These are phyloP conservation scores for Hyperopisus bebe DNA, from an alignment of 2,113 vertebrate genomes.

Conservation along the genomic window DNA sequence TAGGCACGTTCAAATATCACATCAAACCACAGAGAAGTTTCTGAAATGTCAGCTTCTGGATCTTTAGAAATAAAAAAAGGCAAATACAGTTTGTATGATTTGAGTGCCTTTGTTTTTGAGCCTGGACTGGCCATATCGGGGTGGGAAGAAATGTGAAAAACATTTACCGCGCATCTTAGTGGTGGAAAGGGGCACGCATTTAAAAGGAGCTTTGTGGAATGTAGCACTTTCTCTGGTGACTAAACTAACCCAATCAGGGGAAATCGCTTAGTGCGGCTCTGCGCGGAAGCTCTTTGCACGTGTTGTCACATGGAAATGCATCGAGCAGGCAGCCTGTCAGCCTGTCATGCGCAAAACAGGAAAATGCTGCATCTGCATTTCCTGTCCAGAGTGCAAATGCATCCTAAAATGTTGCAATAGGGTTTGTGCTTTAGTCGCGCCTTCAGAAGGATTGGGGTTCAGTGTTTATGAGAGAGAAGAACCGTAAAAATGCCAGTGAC, in stretches of 20 bases:
- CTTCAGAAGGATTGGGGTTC: neutral
- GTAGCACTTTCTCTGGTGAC: neutral
- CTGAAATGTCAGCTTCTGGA: slow-evolving; percentile 35
- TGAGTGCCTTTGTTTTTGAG: slow-evolving; percentile 19
- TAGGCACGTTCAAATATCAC: slow-evolving; percentile 30
- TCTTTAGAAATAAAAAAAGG: slow-evolving; percentile 14
- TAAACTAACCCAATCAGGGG: neutral
- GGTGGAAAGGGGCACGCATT: neutral
- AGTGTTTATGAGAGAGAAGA: neutral
- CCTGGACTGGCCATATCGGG: neutral
- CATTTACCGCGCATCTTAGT: neutral
- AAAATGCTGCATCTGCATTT: neutral
- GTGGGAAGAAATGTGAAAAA: neutral
- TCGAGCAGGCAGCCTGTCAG: neutral
- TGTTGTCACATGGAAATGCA: neutral
- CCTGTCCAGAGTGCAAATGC: neutral
- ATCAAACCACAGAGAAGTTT: slow-evolving; percentile 26
- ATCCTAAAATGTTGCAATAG: neutral
- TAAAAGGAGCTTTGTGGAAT: neutral
- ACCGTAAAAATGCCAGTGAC: slow-evolving; percentile 22
- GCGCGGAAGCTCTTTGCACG: neutral
- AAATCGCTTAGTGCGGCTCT: neutral
- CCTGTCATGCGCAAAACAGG: neutral
- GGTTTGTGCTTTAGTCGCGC: neutral
- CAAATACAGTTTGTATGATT: slow-evolving; percentile 17